Evolutionary conservation across 2,797 vertebrate species (phyloP).

Genomic region (Rhadinocentrus ornatus): DNA sequence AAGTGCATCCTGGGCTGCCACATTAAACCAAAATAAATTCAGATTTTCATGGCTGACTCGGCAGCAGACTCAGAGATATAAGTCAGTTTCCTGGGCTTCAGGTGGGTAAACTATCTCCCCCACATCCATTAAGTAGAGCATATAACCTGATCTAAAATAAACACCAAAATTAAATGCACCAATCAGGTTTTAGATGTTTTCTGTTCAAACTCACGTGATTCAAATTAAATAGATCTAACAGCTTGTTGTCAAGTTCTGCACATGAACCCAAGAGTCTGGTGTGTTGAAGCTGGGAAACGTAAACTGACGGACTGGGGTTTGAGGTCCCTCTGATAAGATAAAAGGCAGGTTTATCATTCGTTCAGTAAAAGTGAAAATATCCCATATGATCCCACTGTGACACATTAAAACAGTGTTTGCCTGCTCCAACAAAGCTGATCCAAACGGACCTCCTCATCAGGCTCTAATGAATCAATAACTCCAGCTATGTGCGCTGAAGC

Average conservation of each 20-base stretch:
- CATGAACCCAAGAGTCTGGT: too few species aligned
- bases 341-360: neutral
- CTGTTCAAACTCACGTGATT: too few species aligned
- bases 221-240: too few species aligned
- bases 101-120: constrained; percentile 29
- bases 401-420: neutral
- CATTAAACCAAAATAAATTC: neutral
- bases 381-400: neutral
- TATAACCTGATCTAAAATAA: constrained; percentile 15
- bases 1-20: constrained; percentile 37
- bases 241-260: too few species aligned
- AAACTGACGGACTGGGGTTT: too few species aligned
- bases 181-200: neutral
- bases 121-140: neutral
- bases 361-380: neutral
- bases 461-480: neutral
- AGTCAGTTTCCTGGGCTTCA: constrained; percentile 71
- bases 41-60: neutral
- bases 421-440: too few species aligned
- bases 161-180: neutral
- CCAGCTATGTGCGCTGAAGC: too few species aligned
- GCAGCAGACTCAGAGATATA: constrained; percentile 45
- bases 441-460: too few species aligned
- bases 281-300: too few species aligned
- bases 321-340: too few species aligned